phyloP scores from a whole-genome alignment of 2,113 vertebrate genomes.

The Psilopsiagon aurifrons region DNA sequence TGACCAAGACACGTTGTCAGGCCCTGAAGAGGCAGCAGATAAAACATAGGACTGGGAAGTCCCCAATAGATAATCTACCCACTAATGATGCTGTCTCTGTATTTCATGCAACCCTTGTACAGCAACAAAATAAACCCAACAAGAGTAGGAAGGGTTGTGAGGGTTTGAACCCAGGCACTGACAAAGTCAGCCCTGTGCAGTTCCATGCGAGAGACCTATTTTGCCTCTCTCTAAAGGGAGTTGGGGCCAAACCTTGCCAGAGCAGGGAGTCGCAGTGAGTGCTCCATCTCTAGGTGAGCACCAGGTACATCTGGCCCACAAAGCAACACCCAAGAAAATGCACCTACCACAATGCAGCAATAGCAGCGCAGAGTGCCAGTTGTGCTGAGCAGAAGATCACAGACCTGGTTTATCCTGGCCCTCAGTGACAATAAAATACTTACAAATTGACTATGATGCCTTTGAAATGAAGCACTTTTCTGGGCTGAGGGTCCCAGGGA shows the following conservation, averaged over 20 bases:
- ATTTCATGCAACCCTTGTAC: not conserved
- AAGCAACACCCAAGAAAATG: not conserved
- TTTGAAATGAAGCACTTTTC: not conserved
- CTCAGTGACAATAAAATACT: not conserved
- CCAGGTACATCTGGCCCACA: not conserved
- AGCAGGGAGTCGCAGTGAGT: fast-evolving
- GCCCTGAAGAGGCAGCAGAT: not conserved
- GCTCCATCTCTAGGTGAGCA: not conserved
- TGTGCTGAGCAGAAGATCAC: not conserved
- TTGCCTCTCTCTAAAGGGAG: not conserved
- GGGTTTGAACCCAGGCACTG: not conserved
- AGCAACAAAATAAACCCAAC: no score
- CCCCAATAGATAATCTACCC: not conserved
- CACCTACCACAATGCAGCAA: fast-evolving
- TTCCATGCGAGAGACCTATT: fast-evolving
- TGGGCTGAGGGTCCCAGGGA: not conserved
- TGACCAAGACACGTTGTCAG: not conserved
- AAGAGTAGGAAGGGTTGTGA: not conserved
- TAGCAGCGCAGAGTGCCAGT: not conserved
- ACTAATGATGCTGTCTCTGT: not conserved
- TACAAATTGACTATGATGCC: not conserved
- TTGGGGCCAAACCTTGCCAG: fast-evolving
- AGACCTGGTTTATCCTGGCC: not conserved
- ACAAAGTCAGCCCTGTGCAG: not conserved
- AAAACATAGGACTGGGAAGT: not conserved